Base-by-base conservation (phyloP, 2,113 vertebrate species). In the Campylorhamphus procurvoides region DNA sequence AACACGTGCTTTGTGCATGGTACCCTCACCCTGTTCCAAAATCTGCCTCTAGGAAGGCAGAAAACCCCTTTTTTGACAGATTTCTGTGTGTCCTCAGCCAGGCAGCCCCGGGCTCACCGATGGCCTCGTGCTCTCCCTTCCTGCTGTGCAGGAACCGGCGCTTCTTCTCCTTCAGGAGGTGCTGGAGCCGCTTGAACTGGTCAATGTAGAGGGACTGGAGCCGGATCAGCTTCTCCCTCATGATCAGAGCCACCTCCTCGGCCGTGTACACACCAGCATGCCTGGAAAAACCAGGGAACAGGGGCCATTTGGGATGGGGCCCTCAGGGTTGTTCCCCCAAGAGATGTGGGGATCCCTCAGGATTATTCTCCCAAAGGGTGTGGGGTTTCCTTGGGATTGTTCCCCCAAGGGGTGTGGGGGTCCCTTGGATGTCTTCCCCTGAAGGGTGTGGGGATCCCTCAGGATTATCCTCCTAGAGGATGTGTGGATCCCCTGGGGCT, bases 181-280 rank as follows among this genome's bases (percentile, higher is more conserved):
- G 99, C 97, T 99, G 99, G 62, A 99, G 98, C 6, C 99, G 97
- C 87, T 99, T 99, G 98, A 99, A 99, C 97, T 99, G 99, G 96
- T 99, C 99, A 2, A 99, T 99, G 96, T 99, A 99, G 53, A 99
- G 98, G 4, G 99, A 99, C 91, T 99, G 99, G 39, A 99, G 98
- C 16, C 99, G 97, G 96, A 99, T 99, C 76, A 99, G 98, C 94
- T 99, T 99, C 85, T 99, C 99, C 29, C 99, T 78, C 92, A 99
- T 99, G 94, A 99, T 99, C 84, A 99, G 97, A 9, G 99, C 99
- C 91, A 99, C 99, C 96, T 99, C 99, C 97, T 99, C 99, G 0
- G 99, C 99, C 0, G 99, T 99, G 97, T 99, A 99, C 14, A 99
- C 99, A 0, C 99, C 99, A 2, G 99, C 99, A 17, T 99, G 99